These are phyloP conservation scores for Poecile atricapillus DNA, from an alignment of 2,113 vertebrate species.

Conservation along the genomic window DNA sequence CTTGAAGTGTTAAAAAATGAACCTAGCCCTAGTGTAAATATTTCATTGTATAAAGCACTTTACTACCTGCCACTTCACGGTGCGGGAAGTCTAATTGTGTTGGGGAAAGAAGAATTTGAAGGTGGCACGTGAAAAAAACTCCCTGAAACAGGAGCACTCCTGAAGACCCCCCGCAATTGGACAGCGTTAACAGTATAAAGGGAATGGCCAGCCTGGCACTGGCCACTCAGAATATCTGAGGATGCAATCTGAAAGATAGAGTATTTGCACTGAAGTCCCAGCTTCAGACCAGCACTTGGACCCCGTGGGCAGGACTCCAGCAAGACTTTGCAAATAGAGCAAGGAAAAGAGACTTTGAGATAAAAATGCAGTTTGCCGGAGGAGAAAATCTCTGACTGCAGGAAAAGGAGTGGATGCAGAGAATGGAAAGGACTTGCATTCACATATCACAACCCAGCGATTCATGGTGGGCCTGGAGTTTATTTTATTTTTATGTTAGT, in stretches of 20 bases:
- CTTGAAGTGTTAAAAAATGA: conserved; percentile 52
- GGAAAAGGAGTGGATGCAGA: conserved; percentile 1
- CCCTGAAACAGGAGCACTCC: conserved; percentile 65
- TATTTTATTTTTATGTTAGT: conserved; percentile 70
- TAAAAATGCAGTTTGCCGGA: conserved; percentile 19
- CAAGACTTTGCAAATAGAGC: not conserved
- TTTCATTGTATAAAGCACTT: conserved; percentile 86
- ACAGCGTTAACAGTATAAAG: not conserved
- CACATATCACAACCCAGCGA: conserved; percentile 33
- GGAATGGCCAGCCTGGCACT: conserved; percentile 23
- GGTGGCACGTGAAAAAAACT: not conserved
- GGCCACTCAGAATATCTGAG: conserved; percentile 43
- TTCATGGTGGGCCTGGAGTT: conserved; percentile 63
- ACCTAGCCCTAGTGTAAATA: conserved; percentile 61
- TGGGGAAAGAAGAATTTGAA: conserved; percentile 44
- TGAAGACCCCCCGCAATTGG: not conserved
- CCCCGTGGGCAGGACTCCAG: conserved; percentile 2
- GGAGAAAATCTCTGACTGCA: conserved; percentile 25
- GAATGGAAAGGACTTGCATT: conserved; percentile 16
- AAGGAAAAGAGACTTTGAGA: conserved; percentile 44
- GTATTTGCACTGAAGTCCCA: conserved; percentile 65
- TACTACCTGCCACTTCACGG: conserved; percentile 71
- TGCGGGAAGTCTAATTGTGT: conserved; percentile 49
- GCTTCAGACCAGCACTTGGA: conserved; percentile 60
- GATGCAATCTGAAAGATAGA: conserved; percentile 46